Percentiles rank a stretch among this genome's conserved stretches.
Conservation (phyloP, 2,113 vertebrate genomes). For the Bettongia penicillata region DNA sequence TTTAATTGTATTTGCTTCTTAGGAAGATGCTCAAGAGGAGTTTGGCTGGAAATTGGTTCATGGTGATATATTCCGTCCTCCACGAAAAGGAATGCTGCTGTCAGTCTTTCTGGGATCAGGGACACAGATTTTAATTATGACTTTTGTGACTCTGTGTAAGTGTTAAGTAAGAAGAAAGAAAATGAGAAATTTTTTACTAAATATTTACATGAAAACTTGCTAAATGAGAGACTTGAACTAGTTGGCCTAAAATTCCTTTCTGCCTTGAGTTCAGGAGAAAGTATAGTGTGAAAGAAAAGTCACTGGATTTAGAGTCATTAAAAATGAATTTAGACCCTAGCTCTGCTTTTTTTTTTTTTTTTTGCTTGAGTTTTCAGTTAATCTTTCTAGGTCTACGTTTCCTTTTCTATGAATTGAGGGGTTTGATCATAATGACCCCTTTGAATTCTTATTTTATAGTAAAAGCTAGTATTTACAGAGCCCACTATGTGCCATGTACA, state of each 20-base stretch:
- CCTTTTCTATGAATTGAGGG: neutral
- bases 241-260: neutral
- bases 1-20: slow-evolving; percentile 80
- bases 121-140: slow-evolving; percentile 99
- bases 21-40: slow-evolving; percentile 95
- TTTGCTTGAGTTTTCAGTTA: neutral
- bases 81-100: slow-evolving; percentile 95
- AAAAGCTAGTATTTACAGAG: neutral
- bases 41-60: slow-evolving; percentile 93
- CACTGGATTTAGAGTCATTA: neutral
- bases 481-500: neutral
- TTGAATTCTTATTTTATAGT: neutral
- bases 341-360: neutral
- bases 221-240: slow-evolving; percentile 2
- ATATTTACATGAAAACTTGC: slow-evolving; percentile 55
- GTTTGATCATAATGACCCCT: neutral
- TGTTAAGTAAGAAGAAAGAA: slow-evolving; percentile 43
- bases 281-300: neutral
- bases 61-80: slow-evolving; percentile 91
- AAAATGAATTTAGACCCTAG: neutral
- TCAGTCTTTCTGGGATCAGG: slow-evolving; percentile 98
- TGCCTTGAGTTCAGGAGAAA: neutral
- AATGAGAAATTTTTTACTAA: slow-evolving; percentile 45
- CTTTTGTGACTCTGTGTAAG: slow-evolving; percentile 99
- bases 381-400: neutral